Evolutionary conservation across 2,797 vertebrate species (phyloP).

Genomic region (Avahi laniger): DNA sequence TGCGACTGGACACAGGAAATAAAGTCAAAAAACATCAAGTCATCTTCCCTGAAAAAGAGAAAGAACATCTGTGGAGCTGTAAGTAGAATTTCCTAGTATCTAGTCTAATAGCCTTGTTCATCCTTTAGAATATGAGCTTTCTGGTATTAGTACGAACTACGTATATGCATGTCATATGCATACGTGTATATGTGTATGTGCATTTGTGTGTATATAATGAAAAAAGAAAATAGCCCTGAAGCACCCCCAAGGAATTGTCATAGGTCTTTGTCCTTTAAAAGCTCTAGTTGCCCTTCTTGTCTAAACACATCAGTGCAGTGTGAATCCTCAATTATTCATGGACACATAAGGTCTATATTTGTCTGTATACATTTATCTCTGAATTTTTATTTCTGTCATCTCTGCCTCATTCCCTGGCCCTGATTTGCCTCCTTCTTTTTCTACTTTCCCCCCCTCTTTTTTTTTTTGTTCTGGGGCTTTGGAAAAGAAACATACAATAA

Average conservation of each 20-base stretch:
- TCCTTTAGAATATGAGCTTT: not conserved
- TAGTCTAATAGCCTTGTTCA: not conserved
- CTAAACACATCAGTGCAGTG: slow-evolving; percentile 11
- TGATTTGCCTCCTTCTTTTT: not conserved
- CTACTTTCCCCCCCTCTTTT: not conserved
- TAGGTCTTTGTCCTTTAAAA: slow-evolving; percentile 53
- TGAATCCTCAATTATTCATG: slow-evolving; percentile 66
- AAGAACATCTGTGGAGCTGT: not conserved
- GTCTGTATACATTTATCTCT: not conserved
- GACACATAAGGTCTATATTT: slow-evolving; percentile 25
- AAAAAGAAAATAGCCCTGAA: not conserved
- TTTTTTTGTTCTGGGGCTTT: not conserved
- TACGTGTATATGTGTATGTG: not conserved
- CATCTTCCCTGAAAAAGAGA: not conserved
- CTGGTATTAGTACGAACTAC: not conserved
- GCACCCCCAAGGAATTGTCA: slow-evolving; percentile 36
- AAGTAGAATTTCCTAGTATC: not conserved
- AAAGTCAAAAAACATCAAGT: not conserved
- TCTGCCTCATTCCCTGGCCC: not conserved
- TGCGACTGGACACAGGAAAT: not conserved
- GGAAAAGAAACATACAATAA: slow-evolving; percentile 66
- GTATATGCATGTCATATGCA: not conserved
- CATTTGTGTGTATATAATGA: not conserved
- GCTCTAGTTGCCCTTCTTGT: slow-evolving; percentile 37
- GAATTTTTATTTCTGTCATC: slow-evolving; percentile 15